These are phyloP conservation scores for Noctua pronuba DNA, from an alignment of 2,888 invertebrate species.

Conservation along the genomic window DNA sequence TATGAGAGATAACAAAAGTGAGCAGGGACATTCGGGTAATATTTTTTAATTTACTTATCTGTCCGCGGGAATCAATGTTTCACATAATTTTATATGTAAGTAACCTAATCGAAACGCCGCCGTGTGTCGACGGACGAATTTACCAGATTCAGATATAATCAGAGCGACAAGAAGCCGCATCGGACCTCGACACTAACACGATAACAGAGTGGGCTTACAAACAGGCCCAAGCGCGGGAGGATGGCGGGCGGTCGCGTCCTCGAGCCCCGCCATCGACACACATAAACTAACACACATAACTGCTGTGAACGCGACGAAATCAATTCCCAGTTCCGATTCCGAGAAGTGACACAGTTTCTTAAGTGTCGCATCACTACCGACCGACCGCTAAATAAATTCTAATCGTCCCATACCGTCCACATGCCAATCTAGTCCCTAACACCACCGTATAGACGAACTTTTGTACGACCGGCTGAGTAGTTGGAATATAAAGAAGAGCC, in stretches of 20 bases:
- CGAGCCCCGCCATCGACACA: constrained; percentile 65
- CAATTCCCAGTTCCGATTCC: constrained; percentile 90
- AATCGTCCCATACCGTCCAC: constrained; percentile 77
- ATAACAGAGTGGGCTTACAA: constrained; percentile 83
- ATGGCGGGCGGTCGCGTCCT: constrained; percentile 65
- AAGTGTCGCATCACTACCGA: constrained; percentile 90
- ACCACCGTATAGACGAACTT: constrained; percentile 79
- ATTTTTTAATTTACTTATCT: constrained; percentile 78
- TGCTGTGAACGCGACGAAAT: constrained; percentile 89
- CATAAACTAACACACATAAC: constrained; percentile 88
- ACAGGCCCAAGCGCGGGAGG: constrained; percentile 73
- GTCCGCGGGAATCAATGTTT: constrained; percentile 79
- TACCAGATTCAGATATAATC: constrained; percentile 88
- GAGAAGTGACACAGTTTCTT: constrained; percentile 90
- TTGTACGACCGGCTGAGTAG: constrained; percentile 79
- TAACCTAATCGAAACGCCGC: constrained; percentile 84
- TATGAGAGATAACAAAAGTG: constrained; percentile 68
- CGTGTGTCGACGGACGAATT: constrained; percentile 83
- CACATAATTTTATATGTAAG: constrained; percentile 84
- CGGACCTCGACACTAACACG: constrained; percentile 81
- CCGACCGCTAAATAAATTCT: constrained; percentile 89
- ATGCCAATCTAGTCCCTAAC: constrained; percentile 86
- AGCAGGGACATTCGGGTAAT: constrained; percentile 63
- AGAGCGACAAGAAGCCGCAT: constrained; percentile 84
- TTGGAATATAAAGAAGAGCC: constrained; percentile 89